Base-by-base conservation (phyloP, 2,797 vertebrate genomes). In the Pangasius mekongensis region DNA sequence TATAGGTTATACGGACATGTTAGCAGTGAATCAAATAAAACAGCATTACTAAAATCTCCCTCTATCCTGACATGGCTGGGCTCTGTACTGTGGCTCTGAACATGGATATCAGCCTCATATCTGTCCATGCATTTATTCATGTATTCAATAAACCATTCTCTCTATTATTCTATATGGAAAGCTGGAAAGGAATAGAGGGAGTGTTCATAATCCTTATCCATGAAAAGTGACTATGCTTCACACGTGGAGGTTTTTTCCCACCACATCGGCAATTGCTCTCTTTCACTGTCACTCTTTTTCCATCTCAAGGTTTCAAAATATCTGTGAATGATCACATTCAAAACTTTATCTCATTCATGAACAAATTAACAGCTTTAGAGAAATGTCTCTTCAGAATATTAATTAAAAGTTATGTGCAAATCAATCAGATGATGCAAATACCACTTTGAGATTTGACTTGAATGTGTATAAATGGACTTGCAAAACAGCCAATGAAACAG, bases 121-220 rank as follows among this genome's bases (percentile, higher is more conserved):
- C 91, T 88, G 86, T 90, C 87, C 87, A 84, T 78, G 90, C 88
- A 90, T 91, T 87, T 90, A 91, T 91, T 91, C 87, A 90, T 89
- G 87, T 89, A 91, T 91, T 88, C 91, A 69, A 62, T 90, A 90
- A 91, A 83, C 84, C 80, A 66, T 85, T 88, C 58, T 81, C 90
- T 91, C 91, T 78, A 90, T 89, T 90, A 88, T 87, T 86, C 89
- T 90, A 83, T 76, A 86, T 80, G 88, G 89, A 89, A 90, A 88
- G 87, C 88, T 83, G 49, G 16, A 87, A 83, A 90, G 62, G 47
- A 88, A 82, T 86, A 52, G 49, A 52, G 71, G 74, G 60, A 83
- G 39, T 86, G 88, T 87, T n/a, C n/a, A n/a, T 91, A 90, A 91
- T 90, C 88, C 89, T 88, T n/a, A 77, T 66, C 52, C 77, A 86